phyloP scores from a whole-genome alignment of 92 coral and sea anemone species.

The Isaurus tuberculatus region DNA sequence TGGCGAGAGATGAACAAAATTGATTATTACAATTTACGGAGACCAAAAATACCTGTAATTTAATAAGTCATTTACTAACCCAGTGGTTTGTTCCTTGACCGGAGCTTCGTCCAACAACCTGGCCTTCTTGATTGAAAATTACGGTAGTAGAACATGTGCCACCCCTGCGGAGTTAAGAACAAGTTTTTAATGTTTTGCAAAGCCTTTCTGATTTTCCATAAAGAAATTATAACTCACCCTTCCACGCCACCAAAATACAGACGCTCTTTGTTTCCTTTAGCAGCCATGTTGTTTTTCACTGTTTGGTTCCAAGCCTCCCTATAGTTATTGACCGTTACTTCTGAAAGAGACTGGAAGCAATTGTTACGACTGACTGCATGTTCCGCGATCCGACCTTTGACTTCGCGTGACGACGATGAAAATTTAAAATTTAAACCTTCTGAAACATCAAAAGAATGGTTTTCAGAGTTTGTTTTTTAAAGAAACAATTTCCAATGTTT shows the following conservation, averaged over 20 bases:
- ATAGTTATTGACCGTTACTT: not conserved
- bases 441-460: no score
- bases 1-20: no score
- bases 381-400: no score
- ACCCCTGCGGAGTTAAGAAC: conserved; percentile 63
- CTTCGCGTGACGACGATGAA: no score
- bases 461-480: no score
- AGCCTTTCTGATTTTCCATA: not conserved
- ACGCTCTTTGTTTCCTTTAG: not conserved
- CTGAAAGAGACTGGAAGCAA: no score
- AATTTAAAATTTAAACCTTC: no score
- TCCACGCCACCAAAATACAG: conserved; percentile 92
- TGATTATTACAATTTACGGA: no score
- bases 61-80: conserved; percentile 56
- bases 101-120: conserved; percentile 84
- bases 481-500: no score
- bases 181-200: not conserved
- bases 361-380: no score
- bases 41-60: no score
- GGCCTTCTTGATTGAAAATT: conserved; percentile 75
- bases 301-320: not conserved
- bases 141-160: conserved; percentile 89
- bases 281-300: conserved; percentile 31
- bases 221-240: conserved; percentile 68
- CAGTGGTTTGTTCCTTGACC: conserved; percentile 97